These are phyloP conservation scores for Apteryx owenii DNA, from an alignment of 2,113 vertebrate species.

Conservation along the genomic window DNA sequence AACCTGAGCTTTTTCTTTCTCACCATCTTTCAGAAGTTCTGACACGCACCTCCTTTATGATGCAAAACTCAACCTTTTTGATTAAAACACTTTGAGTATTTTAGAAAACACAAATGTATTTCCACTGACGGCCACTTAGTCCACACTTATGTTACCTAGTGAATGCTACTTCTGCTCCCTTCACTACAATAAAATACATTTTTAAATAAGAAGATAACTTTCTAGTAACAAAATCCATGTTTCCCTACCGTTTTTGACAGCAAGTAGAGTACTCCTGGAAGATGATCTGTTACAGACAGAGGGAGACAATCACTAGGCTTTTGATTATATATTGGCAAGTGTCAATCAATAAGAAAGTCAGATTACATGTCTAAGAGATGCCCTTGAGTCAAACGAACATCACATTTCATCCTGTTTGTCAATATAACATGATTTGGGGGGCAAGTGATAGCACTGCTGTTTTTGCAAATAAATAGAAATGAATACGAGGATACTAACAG, in stretches of 20 bases:
- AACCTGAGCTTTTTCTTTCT: background rate
- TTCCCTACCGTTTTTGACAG: background rate
- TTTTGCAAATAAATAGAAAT: background rate
- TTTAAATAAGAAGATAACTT: slow-evolving; percentile 20
- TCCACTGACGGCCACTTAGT: background rate
- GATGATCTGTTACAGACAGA: background rate
- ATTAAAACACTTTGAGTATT: background rate
- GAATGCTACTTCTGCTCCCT: background rate
- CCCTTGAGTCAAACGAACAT: slow-evolving; percentile 42
- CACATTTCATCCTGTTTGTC: background rate
- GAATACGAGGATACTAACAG: background rate
- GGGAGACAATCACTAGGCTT: background rate
- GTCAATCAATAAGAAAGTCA: slow-evolving; percentile 1
- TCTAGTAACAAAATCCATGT: background rate
- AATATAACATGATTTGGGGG: background rate
- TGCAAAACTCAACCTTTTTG: background rate
- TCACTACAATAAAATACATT: background rate
- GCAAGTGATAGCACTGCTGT: background rate
- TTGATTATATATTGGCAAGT: slow-evolving; percentile 11
- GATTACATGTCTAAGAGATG: background rate
- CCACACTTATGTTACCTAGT: background rate
- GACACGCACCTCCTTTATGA: background rate
- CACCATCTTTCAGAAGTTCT: background rate
- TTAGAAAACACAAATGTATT: background rate
- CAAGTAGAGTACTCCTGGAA: background rate